Evolutionary conservation across 2,797 vertebrate species (phyloP).

Genomic region (Rhynchotus rufescens): DNA sequence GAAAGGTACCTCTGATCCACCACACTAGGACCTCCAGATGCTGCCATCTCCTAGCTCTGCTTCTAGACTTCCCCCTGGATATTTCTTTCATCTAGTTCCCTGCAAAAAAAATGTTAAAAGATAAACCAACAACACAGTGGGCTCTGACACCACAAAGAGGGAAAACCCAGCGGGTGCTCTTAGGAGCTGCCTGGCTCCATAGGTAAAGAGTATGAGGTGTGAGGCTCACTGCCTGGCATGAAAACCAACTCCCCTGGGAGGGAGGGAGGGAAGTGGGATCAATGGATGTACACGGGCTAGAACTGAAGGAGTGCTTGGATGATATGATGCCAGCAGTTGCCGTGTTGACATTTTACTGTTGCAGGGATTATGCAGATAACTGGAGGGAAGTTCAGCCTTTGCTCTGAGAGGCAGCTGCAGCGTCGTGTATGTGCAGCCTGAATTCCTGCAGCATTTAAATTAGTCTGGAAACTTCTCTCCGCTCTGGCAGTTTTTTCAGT

Average conservation of each 20-base stretch:
- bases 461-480: slow-evolving; percentile 32
- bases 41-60: background rate
- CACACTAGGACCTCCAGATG: rapidly evolving
- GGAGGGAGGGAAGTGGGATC: background rate
- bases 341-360: background rate
- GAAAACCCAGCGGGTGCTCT: background rate
- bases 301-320: background rate
- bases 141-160: background rate
- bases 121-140: background rate
- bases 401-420: background rate
- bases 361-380: background rate
- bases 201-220: background rate
- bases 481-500: slow-evolving; percentile 36
- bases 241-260: background rate
- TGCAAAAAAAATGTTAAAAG: background rate
- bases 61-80: rapidly evolving
- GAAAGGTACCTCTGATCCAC: background rate
- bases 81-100: background rate
- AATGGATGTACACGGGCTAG: background rate
- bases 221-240: background rate
- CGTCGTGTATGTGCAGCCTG: background rate
- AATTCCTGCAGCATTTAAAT: background rate
- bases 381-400: background rate
- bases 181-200: background rate
- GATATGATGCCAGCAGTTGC: background rate